These are phyloP conservation scores for Channa striata DNA, from an alignment of 2,797 vertebrate genomes.

Conservation along the genomic window DNA sequence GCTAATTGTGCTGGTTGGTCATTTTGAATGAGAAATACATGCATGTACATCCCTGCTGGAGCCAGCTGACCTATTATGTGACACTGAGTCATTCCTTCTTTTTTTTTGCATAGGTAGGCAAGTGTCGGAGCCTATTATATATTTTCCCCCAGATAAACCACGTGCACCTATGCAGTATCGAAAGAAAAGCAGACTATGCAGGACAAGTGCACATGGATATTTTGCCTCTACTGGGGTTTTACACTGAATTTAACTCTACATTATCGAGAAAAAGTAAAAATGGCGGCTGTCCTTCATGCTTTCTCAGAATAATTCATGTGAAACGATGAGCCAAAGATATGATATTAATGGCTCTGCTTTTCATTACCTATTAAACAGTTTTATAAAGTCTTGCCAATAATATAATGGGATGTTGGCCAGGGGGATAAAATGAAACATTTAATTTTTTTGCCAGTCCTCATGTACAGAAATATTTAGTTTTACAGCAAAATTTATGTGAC, in stretches of 20 bases:
- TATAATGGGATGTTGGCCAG: no score
- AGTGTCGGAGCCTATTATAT: conserved; percentile 25
- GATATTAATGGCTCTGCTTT: no score
- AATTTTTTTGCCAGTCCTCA: no score
- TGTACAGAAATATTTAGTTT: no score
- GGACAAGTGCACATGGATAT: neutral
- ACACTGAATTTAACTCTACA: conserved; percentile 54
- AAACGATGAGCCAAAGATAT: no score
- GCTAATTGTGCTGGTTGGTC: conserved; percentile 53
- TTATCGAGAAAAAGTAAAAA: conserved; percentile 58
- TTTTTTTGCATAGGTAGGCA: conserved; percentile 34
- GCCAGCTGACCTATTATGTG: conserved; percentile 35
- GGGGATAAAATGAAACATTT: no score
- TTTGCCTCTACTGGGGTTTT: conserved; percentile 25
- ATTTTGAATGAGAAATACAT: conserved; percentile 29
- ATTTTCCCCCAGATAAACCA: conserved; percentile 13
- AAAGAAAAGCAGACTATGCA: conserved; percentile 26
- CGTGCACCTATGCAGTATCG: conserved; percentile 17
- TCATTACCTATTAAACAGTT: no score
- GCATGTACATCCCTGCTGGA: conserved; percentile 22
- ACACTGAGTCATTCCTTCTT: conserved; percentile 31
- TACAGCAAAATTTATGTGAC: no score
- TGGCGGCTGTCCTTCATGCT: conserved; percentile 40
- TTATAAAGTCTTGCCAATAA: no score
- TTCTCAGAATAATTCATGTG: conserved; percentile 57